phyloP scores from a whole-genome alignment of 2,113 vertebrate species.

The Sinocyclocheilus maitianheensis region DNA sequence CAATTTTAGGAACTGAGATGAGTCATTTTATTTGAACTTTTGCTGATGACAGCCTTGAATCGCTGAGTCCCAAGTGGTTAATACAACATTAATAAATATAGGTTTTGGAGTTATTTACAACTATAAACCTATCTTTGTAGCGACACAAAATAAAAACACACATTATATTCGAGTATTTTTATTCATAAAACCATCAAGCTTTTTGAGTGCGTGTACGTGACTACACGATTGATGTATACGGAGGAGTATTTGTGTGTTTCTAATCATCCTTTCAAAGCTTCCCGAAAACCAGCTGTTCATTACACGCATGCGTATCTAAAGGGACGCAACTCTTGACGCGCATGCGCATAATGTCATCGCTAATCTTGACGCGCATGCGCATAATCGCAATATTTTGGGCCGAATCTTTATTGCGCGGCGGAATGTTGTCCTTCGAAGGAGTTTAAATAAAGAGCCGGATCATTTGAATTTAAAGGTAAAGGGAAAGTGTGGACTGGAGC shows the following conservation, averaged over 20 bases:
- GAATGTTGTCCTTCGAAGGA: slow-evolving; percentile 65
- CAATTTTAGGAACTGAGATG: background rate
- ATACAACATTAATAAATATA: background rate
- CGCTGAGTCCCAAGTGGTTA: background rate
- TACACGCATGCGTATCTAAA: slow-evolving; percentile 16
- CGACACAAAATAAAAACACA: background rate
- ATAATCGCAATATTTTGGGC: slow-evolving; percentile 58
- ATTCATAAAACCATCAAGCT: background rate
- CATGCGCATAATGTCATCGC: background rate
- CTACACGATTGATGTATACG: background rate
- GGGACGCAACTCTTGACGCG: background rate
- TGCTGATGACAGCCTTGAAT: background rate
- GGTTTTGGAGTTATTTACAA: background rate
- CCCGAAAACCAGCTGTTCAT: background rate
- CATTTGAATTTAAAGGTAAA: slow-evolving; percentile 80
- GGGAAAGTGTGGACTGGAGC: slow-evolving; percentile 6
- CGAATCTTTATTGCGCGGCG: slow-evolving; percentile 72
- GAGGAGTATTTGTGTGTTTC: background rate
- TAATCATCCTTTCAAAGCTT: background rate
- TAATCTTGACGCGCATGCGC: slow-evolving; percentile 40
- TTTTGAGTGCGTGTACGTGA: background rate
- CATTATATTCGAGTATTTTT: background rate
- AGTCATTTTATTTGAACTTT: background rate
- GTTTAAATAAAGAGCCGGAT: slow-evolving; percentile 81
- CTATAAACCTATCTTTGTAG: background rate